Evolutionary conservation across 2,888 invertebrate genomes (phyloP).

Genomic region (Ashinkailepas kermadecensis): DNA sequence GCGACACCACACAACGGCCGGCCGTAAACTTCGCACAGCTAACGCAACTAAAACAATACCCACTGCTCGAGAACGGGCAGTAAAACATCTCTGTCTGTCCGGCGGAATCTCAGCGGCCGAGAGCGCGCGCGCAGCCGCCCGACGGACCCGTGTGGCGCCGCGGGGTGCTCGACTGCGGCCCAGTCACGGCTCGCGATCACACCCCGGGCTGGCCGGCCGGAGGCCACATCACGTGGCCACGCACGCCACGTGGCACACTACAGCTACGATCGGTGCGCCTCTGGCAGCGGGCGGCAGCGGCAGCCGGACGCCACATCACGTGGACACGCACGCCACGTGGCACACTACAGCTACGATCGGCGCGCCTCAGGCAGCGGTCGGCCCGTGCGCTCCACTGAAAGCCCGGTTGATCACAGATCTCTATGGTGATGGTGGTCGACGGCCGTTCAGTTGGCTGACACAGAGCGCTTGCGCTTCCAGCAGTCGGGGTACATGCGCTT

Average conservation of each 20-base stretch:
- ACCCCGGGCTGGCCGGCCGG: not conserved
- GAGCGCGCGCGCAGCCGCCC: too few species aligned
- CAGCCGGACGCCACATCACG: not conserved
- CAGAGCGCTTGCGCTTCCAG: constrained; percentile 47
- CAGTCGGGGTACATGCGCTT: constrained; percentile 47
- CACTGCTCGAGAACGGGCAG: not conserved
- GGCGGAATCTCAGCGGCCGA: not conserved
- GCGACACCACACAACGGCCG: too few species aligned
- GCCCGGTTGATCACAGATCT: constrained; percentile 11
- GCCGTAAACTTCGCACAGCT: too few species aligned
- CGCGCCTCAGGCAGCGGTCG: not conserved
- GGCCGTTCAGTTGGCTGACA: constrained; percentile 37
- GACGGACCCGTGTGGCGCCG: too few species aligned
- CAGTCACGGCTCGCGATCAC: not conserved
- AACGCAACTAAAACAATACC: constrained; percentile 1
- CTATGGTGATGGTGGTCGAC: not conserved
- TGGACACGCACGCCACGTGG: not conserved
- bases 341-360: not conserved
- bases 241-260: not conserved
- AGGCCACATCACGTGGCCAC: not conserved
- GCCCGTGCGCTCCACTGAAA: not conserved
- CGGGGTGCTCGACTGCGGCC: too few species aligned
- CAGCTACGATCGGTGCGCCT: not conserved
- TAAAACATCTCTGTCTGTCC: not conserved
- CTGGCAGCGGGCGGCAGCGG: not conserved